Evolutionary conservation across 1,140 invertebrate genomes (phyloP), one percentile per base, ranked within the genome.

Genomic region (Apocrypta bakeri): DNA sequence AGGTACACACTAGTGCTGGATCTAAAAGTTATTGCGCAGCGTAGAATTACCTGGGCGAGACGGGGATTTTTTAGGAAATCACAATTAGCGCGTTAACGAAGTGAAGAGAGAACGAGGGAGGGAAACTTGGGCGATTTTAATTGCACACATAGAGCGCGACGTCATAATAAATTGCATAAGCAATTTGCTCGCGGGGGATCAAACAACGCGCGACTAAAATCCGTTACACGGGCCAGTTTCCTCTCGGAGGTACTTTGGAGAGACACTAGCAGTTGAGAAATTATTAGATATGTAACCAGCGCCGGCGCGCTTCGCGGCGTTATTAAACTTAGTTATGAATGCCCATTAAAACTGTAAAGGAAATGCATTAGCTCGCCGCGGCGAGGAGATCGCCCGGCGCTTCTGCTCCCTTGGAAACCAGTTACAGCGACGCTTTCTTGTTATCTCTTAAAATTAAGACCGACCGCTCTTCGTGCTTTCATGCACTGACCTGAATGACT

Each of bases 321-420:
- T 91, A 91, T 91, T 90, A 91, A 91, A 91, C 90, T 91, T 91
- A 90, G 90, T 91, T 91, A 91, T 90, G 90, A 91, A 91, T 91
- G 89, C 88, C 90, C 90, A 91, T 91, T 91, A 91, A 91, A 91
- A 90, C 89, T 92, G 90, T 91, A 91, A 91, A 92, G 90, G 90
- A 91, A 92, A 91, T 91, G 90, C 90, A 92, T 91, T 92, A 91
- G 90, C 87, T 84, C 89, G 85, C 80, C 86, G 85, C 63, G 63
- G 24, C n/a, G 63, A 66, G 85, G 83, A 86, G 84, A 87, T 85
- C 86, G 84, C 66, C 56, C 80, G 83, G 74, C 77, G 86, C 83
- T 61, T 64, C 25, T 25, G 24, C 27, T 40, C 37, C 29, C 79
- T 24, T 7, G 7, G 71, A 75, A 68, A 81, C 56, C 64, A 37